Conservation (phyloP, 1,140 invertebrate species). For the Dendrolimus kikuchii region DNA sequence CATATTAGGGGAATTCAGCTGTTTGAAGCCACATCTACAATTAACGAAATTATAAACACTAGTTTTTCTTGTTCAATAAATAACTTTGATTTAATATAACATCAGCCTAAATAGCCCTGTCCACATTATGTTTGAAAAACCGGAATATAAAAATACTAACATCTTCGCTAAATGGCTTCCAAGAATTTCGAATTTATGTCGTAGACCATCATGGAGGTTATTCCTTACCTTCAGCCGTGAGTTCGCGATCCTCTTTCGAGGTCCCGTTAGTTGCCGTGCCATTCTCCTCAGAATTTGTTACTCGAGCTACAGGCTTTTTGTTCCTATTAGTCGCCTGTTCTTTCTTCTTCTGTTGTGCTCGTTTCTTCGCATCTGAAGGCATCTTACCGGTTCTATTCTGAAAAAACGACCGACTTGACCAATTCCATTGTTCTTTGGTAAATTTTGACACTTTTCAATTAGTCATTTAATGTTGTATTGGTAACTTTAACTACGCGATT, state of each 20-base stretch:
- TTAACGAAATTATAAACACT: no score
- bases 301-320: conserved; percentile 74
- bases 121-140: no score
- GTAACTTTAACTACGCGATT: background rate
- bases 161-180: no score
- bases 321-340: conserved; percentile 89
- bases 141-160: no score
- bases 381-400: conserved; percentile 69
- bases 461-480: background rate
- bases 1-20: no score
- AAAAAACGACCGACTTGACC: background rate
- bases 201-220: background rate
- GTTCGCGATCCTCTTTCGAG: conserved; percentile 48
- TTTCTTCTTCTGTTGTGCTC: conserved; percentile 97
- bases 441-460: background rate
- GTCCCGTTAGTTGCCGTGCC: conserved; percentile 64
- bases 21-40: no score
- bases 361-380: conserved; percentile 98
- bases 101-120: no score
- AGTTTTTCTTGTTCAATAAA: no score
- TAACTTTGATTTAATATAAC: no score
- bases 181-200: no score
- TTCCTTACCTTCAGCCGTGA: conserved; percentile 71
- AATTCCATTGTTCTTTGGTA: background rate
- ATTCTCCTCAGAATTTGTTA: conserved; percentile 70